These are phyloP conservation scores for Pristionchus mayeri DNA, from an alignment of 2,888 invertebrate species.

Conservation along the genomic window DNA sequence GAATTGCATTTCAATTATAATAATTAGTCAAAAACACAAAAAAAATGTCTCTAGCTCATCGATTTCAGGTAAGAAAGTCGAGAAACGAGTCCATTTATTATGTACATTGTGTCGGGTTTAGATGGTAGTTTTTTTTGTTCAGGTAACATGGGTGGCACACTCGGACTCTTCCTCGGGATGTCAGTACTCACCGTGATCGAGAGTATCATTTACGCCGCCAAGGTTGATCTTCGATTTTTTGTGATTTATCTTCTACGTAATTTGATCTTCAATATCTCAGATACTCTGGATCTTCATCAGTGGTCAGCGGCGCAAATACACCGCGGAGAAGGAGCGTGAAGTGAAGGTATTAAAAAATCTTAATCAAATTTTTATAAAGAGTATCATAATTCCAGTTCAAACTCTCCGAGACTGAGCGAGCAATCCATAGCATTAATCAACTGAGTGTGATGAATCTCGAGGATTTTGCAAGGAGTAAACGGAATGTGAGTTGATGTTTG, in stretches of 20 bases:
- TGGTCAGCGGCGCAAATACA: constrained; percentile 17
- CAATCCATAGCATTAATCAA: neutral
- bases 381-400: neutral
- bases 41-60: too few species aligned
- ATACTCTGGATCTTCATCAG: constrained; percentile 23
- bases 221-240: constrained; percentile 53
- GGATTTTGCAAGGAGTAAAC: neutral
- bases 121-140: neutral
- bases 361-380: neutral
- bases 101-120: neutral
- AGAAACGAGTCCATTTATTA: too few species aligned
- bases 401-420: neutral
- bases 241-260: neutral
- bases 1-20: too few species aligned
- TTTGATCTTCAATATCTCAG: neutral
- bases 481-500: neutral
- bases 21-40: too few species aligned
- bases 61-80: too few species aligned
- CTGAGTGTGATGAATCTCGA: constrained; percentile 1
- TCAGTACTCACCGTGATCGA: constrained; percentile 69
- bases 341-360: constrained; percentile 40
- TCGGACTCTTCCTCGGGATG: constrained; percentile 74
- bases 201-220: constrained; percentile 65
- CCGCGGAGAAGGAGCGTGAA: constrained; percentile 7
- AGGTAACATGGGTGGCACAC: constrained; percentile 73